Conservation (phyloP, 2,888 invertebrate genomes). For the Escarpia spicata region DNA sequence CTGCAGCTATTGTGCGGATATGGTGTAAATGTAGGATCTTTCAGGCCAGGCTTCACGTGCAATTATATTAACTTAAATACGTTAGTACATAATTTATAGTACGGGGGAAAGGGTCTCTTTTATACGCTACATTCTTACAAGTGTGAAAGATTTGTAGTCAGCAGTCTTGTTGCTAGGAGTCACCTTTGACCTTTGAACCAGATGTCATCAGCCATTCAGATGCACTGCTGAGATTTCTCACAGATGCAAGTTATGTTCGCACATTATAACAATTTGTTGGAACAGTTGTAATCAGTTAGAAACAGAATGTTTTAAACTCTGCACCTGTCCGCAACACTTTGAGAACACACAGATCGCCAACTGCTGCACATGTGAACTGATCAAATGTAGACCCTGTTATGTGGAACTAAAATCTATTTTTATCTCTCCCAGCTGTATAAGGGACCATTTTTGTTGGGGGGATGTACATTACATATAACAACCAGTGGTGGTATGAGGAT, state of each 20-base stretch:
- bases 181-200: background rate
- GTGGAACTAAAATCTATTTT: background rate
- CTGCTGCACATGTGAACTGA: too few relatives aligned
- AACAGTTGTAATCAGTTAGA: too few relatives aligned
- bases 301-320: too few relatives aligned
- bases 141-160: background rate
- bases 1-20: background rate
- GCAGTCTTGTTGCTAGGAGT: background rate
- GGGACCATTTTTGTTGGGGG: background rate
- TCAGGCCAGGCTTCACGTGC: background rate
- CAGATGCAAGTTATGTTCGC: background rate
- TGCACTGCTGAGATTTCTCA: background rate
- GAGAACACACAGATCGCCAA: background rate
- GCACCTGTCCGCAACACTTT: background rate
- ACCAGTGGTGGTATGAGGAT: too few relatives aligned
- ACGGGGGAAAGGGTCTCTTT: background rate
- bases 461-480: too few relatives aligned
- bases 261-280: too few relatives aligned
- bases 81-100: background rate
- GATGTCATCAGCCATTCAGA: background rate
- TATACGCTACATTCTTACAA: background rate
- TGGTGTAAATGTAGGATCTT: background rate
- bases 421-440: background rate
- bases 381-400: background rate
- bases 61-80: background rate